Evolutionary conservation across 2,113 vertebrate species (phyloP).

Genomic region (Regulus satrapa): DNA sequence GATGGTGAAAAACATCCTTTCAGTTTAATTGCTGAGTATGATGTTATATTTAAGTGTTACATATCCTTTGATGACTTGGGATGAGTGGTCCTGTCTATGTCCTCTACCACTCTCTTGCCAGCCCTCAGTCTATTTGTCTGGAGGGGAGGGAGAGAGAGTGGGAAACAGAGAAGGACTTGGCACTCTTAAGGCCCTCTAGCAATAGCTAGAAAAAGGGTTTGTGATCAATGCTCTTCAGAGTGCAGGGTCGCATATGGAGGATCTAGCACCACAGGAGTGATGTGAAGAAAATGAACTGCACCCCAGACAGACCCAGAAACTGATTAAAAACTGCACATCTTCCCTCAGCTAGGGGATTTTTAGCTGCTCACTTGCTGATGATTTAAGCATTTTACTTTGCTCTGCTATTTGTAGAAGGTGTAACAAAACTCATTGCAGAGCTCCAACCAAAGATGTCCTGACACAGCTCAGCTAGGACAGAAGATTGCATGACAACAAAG

Average conservation of each 20-base stretch:
- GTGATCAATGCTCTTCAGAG: not conserved
- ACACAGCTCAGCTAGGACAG: not conserved
- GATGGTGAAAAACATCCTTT: not conserved
- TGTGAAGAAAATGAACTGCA: not conserved
- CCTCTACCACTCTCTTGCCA: not conserved
- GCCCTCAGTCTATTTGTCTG: not conserved
- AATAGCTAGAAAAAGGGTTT: not conserved
- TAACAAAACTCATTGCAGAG: not conserved
- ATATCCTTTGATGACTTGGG: not conserved
- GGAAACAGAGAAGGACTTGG: not conserved
- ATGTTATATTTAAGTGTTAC: not conserved
- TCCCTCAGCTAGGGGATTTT: not conserved
- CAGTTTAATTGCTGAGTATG: not conserved
- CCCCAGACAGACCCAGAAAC: not conserved
- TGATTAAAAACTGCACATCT: not conserved
- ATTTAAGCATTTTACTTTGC: not conserved
- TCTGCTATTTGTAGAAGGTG: not conserved
- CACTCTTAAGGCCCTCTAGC: not conserved
- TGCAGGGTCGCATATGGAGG: not conserved
- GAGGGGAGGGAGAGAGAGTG: not conserved
- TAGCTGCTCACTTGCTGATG: not conserved
- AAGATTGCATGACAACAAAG: not conserved
- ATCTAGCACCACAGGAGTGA: too few relatives aligned
- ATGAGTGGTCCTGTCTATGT: not conserved
- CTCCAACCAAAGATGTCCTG: not conserved